A percentile compares a stretch with the other conserved stretches of the same genome.
These are phyloP conservation scores for Hyperoodon ampullatus DNA, from an alignment of 2,113 vertebrate genomes.

Conservation along the genomic window DNA sequence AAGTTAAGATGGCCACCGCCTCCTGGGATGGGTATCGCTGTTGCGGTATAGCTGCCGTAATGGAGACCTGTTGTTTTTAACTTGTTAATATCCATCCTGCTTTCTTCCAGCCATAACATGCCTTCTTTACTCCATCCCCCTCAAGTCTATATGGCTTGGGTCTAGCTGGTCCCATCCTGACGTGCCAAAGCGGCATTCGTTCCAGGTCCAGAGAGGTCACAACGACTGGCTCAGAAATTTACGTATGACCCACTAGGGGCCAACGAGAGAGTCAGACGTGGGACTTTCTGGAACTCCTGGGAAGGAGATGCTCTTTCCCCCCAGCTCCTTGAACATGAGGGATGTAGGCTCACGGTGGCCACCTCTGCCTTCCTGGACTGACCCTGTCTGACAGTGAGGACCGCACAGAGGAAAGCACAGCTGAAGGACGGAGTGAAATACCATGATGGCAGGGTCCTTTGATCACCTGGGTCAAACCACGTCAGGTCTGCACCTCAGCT, in stretches of 20 bases:
- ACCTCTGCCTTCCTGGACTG: neutral
- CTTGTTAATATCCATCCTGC: neutral
- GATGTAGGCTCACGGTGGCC: neutral
- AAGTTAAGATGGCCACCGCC: neutral
- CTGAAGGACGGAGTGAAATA: neutral
- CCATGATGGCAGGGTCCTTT: rapidly evolving
- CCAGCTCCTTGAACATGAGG: neutral
- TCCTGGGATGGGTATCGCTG: too few species aligned
- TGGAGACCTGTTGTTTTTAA: neutral
- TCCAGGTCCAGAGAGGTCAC: neutral
- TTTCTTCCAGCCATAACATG: neutral
- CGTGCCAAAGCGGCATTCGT: neutral
- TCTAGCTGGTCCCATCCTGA: neutral
- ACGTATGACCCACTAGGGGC: neutral
- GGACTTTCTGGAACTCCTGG: rapidly evolving
- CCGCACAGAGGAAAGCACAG: neutral
- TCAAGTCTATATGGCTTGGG: neutral
- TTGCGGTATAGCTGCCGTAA: rapidly evolving
- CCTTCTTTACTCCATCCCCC: neutral
- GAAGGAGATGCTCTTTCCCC: neutral
- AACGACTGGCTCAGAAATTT: neutral
- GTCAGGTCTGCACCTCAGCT: neutral
- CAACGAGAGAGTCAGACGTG: neutral
- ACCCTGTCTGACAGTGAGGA: neutral
- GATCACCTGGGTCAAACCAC: neutral